Base-by-base conservation (phyloP, 92 coral and sea anemone genomes). In the Desmophyllum pertusum region DNA sequence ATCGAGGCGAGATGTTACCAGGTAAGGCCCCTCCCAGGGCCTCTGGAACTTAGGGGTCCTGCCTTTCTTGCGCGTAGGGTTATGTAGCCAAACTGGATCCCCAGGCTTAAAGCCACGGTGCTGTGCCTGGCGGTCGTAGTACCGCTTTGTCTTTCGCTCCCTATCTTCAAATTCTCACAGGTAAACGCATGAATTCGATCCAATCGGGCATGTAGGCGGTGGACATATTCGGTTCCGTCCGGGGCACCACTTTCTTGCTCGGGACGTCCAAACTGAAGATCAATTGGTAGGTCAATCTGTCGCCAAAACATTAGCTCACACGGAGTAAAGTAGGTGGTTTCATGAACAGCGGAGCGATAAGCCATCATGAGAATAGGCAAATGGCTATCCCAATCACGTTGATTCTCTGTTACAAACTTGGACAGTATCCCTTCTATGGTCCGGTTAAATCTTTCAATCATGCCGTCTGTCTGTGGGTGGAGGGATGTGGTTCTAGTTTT, bases 81-180 rank as follows among this genome's bases (percentile, higher is more conserved):
- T 76, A 73, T 87, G 69, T n/a, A 87, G 64, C 87, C 84, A 83
- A 51, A 82, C 79, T 3, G 87, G 83, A 42, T 87, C 87, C 57
- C 79, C 73, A 36, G 13, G 74, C 31, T 70, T 40, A 83, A 86
- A 86, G 71, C 59, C 75, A 67, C 63, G 74, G 6, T 33, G 23
- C 50, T 33, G 63, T 13, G 84, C 80, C 31, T 64, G 48, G 50
- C 78, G 89, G 50, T 86, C 79, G 52, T 78, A 78, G 53, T 35
- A 29, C 25, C 71, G 30, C 66, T 86, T 86, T 78, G 84, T 45
- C 46, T 15, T 19, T 50, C 48, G n/a, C 78, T 68, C 70, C 45
- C 89, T 42, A 76, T 46, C 46, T n/a, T 50, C 53, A 84, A 19
- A 50, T 76, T 84, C n/a, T 33, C 88, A 19, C 52, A 74, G 68